These are phyloP conservation scores for Mesoligia furuncula DNA, from an alignment of 2,888 invertebrate genomes.

Conservation along the genomic window DNA sequence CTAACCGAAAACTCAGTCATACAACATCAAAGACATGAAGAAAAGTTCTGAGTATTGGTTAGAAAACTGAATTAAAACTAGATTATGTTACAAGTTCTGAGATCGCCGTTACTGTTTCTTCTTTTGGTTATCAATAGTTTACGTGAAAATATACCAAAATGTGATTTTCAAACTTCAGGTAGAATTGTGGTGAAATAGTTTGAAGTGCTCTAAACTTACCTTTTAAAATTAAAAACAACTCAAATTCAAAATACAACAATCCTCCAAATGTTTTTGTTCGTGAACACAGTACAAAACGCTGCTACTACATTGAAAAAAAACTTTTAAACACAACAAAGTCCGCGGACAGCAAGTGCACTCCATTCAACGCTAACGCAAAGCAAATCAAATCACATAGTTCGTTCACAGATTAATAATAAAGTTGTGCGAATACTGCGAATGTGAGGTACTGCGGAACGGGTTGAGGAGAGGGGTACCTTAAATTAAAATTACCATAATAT, in stretches of 20 bases:
- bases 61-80: constrained; percentile 3
- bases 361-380: constrained; percentile 21
- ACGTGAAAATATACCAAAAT: constrained; percentile 7
- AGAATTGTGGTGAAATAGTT: constrained; percentile 35
- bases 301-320: constrained; percentile 17
- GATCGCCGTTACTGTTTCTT: not conserved
- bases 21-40: not conserved
- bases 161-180: constrained; percentile 36
- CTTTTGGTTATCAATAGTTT: not conserved
- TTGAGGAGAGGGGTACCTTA: not conserved
- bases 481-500: not conserved
- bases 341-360: not conserved
- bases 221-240: constrained; percentile 20
- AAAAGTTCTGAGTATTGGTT: not conserved
- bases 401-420: too few species aligned
- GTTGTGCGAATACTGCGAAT: not conserved
- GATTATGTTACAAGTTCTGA: not conserved
- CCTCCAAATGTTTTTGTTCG: constrained; percentile 6
- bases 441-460: too few species aligned
- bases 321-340: constrained; percentile 20
- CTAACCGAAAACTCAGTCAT: not conserved
- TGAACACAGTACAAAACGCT: constrained; percentile 26
- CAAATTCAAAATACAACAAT: constrained; percentile 4
- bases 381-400: too few species aligned
- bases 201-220: constrained; percentile 23